Conservation (phyloP, 2,113 vertebrate genomes). For the Chaetorhynchus papuensis region DNA sequence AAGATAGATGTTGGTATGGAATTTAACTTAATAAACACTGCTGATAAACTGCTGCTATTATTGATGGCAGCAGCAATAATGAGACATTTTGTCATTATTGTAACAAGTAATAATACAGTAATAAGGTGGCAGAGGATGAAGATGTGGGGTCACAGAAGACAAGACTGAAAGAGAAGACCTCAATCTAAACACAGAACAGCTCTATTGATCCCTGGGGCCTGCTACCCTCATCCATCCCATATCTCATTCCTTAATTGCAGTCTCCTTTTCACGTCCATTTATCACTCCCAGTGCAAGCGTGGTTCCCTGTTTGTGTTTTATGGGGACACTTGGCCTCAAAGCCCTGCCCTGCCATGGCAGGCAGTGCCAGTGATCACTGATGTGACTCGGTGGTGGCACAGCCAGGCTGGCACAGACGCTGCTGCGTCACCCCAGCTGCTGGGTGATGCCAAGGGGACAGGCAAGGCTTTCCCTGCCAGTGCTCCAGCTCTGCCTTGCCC, state of each 20-base stretch:
- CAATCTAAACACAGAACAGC: conserved; percentile 25
- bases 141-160: conserved; percentile 25
- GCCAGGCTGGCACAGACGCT: neutral
- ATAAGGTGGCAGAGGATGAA: conserved; percentile 9
- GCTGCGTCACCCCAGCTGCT: neutral
- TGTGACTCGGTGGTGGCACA: neutral
- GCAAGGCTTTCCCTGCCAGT: too few species aligned
- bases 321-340: neutral
- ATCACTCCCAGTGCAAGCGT: neutral
- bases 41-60: neutral
- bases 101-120: conserved; percentile 26
- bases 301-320: neutral
- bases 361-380: neutral
- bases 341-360: neutral
- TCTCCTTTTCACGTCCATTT: neutral
- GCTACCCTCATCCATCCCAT: neutral
- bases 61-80: conserved; percentile 7
- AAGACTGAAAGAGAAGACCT: conserved; percentile 4
- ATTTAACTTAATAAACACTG: conserved; percentile 39
- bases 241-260: neutral
- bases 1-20: neutral
- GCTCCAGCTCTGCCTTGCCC: neutral
- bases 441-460: rapidly evolving
- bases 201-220: conserved; percentile 6
- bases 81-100: conserved; percentile 12